Evolutionary conservation across 2,888 invertebrate genomes (phyloP).

Genomic region (Ephialtes manifestator): DNA sequence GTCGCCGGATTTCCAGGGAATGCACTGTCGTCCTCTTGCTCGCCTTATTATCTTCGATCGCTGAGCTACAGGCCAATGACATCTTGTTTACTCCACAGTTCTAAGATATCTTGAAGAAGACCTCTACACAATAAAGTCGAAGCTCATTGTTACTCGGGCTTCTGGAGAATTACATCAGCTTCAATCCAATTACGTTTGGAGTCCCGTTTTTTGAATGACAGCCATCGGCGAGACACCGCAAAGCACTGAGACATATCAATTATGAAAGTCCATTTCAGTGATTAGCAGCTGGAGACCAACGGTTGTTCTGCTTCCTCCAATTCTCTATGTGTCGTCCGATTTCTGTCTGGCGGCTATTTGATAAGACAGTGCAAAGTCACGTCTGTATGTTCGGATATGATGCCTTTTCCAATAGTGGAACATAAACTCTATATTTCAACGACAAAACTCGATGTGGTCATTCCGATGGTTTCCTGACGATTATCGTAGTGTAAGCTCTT

Average conservation of each 20-base stretch:
- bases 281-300: not conserved
- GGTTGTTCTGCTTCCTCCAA: not conserved
- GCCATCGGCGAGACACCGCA: not conserved
- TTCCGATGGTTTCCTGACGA: slow-evolving; percentile 4
- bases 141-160: not conserved
- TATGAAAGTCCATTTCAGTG: slow-evolving; percentile 23
- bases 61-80: slow-evolving; percentile 21
- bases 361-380: slow-evolving; percentile 15
- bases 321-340: not conserved
- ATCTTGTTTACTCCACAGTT: slow-evolving; percentile 36
- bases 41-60: slow-evolving; percentile 54
- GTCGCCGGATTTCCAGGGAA: slow-evolving; percentile 35
- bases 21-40: slow-evolving; percentile 17
- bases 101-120: slow-evolving; percentile 15
- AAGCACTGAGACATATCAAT: slow-evolving; percentile 4
- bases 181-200: not conserved
- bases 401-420: slow-evolving; percentile 27
- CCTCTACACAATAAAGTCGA: not conserved
- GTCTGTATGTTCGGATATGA: slow-evolving; percentile 15
- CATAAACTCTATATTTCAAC: not conserved
- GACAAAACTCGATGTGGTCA: not conserved
- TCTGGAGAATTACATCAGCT: not conserved
- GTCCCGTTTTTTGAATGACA: not conserved
- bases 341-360: slow-evolving; percentile 5
- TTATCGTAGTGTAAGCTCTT: slow-evolving; percentile 6